phyloP scores from a whole-genome alignment of 2,797 vertebrate genomes.

The Schizopygopsis malacanthus region DNA sequence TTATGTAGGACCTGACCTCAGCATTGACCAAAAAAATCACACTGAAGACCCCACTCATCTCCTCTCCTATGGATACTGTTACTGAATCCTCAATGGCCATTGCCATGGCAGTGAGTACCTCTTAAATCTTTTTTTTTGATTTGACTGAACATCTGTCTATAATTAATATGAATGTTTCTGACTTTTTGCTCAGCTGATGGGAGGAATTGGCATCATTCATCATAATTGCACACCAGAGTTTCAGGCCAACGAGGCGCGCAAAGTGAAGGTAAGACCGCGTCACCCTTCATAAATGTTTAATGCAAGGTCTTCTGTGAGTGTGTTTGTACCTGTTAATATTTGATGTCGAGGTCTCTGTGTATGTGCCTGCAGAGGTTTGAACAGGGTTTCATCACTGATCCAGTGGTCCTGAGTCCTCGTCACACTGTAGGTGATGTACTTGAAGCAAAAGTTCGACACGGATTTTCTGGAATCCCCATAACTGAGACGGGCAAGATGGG shows the following conservation, averaged over 20 bases:
- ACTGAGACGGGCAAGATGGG: conserved; percentile 92
- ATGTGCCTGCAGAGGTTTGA: conserved; percentile 85
- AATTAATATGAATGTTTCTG: background rate
- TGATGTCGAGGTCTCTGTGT: background rate
- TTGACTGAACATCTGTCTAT: background rate
- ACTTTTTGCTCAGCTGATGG: conserved; percentile 83
- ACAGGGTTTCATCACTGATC: conserved; percentile 94
- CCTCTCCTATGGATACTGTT: conserved; percentile 96
- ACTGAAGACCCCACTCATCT: conserved; percentile 90
- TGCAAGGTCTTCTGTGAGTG: background rate
- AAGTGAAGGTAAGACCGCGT: conserved; percentile 85
- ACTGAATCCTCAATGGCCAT: conserved; percentile 96
- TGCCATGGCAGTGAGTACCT: conserved; percentile 88
- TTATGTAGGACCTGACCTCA: conserved; percentile 87
- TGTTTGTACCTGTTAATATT: conserved; percentile 20
- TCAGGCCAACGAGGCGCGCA: conserved; percentile 93
- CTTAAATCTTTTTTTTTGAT: background rate
- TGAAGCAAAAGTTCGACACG: conserved; percentile 89
- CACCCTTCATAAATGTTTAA: background rate
- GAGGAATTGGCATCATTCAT: conserved; percentile 93
- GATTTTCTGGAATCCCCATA: conserved; percentile 91
- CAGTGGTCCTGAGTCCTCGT: conserved; percentile 87
- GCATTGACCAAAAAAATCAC: conserved; percentile 93
- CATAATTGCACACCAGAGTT: conserved; percentile 97
- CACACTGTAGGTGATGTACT: conserved; percentile 89